phyloP scores from a whole-genome alignment of 2,797 vertebrate species.

The Myiotriccus ornatus region DNA sequence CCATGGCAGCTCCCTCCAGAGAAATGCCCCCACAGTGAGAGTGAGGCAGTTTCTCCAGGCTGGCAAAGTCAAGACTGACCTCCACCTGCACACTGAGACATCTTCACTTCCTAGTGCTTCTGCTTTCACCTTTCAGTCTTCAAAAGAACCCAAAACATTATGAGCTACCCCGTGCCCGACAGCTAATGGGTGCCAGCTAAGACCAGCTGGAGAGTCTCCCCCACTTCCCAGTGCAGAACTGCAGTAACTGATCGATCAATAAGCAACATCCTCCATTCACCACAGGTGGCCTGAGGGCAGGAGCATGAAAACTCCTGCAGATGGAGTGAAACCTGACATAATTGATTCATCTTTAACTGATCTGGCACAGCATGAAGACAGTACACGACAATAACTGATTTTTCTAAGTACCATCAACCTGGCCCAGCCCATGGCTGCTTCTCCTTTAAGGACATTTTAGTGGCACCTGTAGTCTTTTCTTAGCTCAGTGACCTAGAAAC shows the following conservation, averaged over 20 bases:
- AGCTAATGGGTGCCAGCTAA: neutral
- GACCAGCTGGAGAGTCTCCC: neutral
- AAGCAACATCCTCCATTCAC: neutral
- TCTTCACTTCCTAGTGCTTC: neutral
- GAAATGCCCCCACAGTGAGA: neutral
- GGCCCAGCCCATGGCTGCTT: neutral
- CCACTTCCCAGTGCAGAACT: neutral
- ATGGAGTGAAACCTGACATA: neutral
- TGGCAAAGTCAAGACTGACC: neutral
- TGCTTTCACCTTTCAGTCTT: neutral
- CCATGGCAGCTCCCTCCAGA: neutral
- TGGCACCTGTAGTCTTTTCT: conserved; percentile 5
- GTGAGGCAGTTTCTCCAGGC: neutral
- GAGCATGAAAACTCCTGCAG: neutral
- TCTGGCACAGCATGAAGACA: neutral
- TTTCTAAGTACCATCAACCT: neutral
- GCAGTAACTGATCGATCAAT: neutral
- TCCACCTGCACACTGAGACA: neutral
- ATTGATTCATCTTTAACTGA: neutral
- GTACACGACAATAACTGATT: neutral
- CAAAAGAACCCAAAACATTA: neutral
- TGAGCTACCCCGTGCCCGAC: neutral
- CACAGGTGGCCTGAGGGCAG: neutral
- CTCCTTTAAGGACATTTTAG: neutral
- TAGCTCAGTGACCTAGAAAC: conserved; percentile 40